Evolutionary conservation across 2,888 invertebrate species (phyloP), one percentile per base, ranked within the genome.

Genomic region (Fragum sueziense): DNA sequence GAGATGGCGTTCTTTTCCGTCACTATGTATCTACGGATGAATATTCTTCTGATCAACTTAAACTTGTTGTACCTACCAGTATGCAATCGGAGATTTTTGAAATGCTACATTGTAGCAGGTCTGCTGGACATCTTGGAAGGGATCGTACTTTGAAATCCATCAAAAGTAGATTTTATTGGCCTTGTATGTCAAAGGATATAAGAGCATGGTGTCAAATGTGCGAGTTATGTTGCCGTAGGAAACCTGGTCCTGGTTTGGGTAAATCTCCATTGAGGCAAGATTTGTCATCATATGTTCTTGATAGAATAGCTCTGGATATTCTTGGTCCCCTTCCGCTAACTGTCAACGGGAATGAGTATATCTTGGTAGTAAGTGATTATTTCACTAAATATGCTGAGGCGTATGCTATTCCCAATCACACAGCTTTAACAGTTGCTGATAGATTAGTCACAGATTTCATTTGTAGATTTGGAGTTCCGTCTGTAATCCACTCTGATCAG

Each of bases 401-500:
- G 20, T 73, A 41, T 51, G 59, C 68, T 22, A 25, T 76, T 11
- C 67, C 59, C 7, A 59, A 72, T 68, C 65, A 72, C 37, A 34
- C n/a, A 25, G 77, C 69, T 2, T 22, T 61, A 25, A 69, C 68
- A 6, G 75, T 79, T 20, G 76, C 71, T 17, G 59, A 68, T 20
- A 59, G 59, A 34, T 17, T 76, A 2, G 71, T 75, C 11, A 22
- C 11, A 2, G 29, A n/a, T n/a, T n/a, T n/a, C n/a, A n/a, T n/a
- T n/a, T n/a, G n/a, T n/a, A n/a, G n/a, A n/a, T n/a, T n/a, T n/a
- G n/a, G n/a, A n/a, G n/a, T n/a, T n/a, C n/a, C n/a, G n/a, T n/a
- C n/a, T n/a, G n/a, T n/a, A n/a, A 74, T 79, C 25, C 78, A 79
- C 20, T 37, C 62, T n/a, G 78, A 74, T 34, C 70, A 79, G 57